These are phyloP conservation scores for Agapetus fuscipes DNA, from an alignment of 2,888 invertebrate species.

Conservation along the genomic window DNA sequence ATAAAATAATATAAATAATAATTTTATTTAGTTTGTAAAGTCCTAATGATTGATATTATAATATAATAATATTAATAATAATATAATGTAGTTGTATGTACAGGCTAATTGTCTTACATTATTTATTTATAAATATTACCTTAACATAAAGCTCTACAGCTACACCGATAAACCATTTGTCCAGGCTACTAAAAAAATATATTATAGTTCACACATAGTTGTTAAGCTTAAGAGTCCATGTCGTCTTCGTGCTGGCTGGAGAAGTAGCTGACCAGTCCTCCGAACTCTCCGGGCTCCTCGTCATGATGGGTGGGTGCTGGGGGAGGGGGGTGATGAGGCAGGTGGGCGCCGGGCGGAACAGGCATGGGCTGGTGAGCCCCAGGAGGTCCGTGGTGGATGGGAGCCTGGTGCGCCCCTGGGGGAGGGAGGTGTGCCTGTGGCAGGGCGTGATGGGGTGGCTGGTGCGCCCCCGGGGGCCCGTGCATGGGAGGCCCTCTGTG, in stretches of 20 bases:
- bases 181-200: too few species aligned
- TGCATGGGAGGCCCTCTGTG: conserved; percentile 22
- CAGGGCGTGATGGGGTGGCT: conserved; percentile 25
- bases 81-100: too few species aligned
- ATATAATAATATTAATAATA: too few species aligned
- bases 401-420: conserved; percentile 21
- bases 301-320: conserved; percentile 23
- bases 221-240: conserved; percentile 73
- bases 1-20: too few species aligned
- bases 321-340: conserved; percentile 16
- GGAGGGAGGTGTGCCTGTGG: conserved; percentile 17
- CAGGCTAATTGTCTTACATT: too few species aligned
- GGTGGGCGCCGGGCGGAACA: conserved; percentile 20
- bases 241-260: conserved; percentile 85
- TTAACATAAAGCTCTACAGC: too few species aligned
- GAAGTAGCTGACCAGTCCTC: conserved; percentile 85
- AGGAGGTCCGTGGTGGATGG: conserved; percentile 11
- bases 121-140: too few species aligned
- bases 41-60: too few species aligned
- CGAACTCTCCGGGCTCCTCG: conserved; percentile 68
- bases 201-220: too few species aligned
- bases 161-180: too few species aligned
- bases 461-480: conserved; percentile 24
- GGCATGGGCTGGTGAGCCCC: conserved; percentile 23
- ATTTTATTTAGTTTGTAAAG: too few species aligned